Evolutionary conservation across 2,113 vertebrate species (phyloP), one percentile per base, ranked within the genome.

Genomic region (Chunga burmeisteri): DNA sequence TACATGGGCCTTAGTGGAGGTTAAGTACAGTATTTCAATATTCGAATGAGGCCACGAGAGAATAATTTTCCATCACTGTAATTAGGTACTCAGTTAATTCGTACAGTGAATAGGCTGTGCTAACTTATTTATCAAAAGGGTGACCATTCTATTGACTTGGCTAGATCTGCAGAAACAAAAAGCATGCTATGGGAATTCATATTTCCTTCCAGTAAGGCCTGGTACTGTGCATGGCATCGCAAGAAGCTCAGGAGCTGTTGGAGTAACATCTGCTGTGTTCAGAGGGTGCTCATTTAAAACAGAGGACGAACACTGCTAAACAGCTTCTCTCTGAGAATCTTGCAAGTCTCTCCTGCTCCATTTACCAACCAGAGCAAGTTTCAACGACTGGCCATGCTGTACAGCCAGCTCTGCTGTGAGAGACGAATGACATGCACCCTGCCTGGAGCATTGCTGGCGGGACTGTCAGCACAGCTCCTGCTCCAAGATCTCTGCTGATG

Each of bases 71-170:
- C 86, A 20, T 87, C 75, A 70, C 32, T 58, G 68, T 95, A 97
- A 97, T 98, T 96, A 98, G 95, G 72, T 80, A 77, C 67, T 90
- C 86, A 38, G 81, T 91, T 93, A 81, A 82, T 94, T 96, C 97
- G 94, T 91, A 47, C 52, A 58, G 71, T 25, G 23, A 82, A 91
- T 94, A 92, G 86, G 83, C 46, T 32, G 2, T 62, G 65, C 68
- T 91, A 95, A 84, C 49, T 94, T 97, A 96, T 94, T 97, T 97
- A 97, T 97, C 87, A 93, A 93, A 97, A 96, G 94, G 88, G 36
- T 82, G 81, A 91, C 93, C 97, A 96, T 96, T 94, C 89, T 89
- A 68, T 87, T 96, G 38, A 9, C 58, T 86, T 61, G 78, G 61
- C 73, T 86, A 82, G 65, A 62, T 56, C n/a, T 68, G 16, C 70